Conservation (phyloP, 2,113 vertebrate genomes). For the Bostrychus sinensis region DNA sequence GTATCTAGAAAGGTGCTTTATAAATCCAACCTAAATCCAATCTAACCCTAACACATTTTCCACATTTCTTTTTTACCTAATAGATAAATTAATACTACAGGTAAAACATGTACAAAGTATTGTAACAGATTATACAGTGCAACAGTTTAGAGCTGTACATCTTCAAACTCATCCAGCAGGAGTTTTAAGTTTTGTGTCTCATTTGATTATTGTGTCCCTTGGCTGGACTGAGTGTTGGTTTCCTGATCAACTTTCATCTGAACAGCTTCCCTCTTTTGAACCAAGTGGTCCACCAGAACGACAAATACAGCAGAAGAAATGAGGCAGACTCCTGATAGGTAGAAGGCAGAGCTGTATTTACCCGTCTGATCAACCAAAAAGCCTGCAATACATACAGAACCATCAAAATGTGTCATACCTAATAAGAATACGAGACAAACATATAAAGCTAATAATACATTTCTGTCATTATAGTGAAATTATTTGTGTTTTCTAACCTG, state of each 20-base stretch:
- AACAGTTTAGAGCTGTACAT: too few relatives aligned
- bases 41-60: too few relatives aligned
- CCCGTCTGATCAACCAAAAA: slow-evolving; percentile 66
- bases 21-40: too few relatives aligned
- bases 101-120: too few relatives aligned
- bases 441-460: background rate
- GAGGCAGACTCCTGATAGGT: slow-evolving; percentile 67
- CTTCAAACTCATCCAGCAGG: too few relatives aligned
- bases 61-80: too few relatives aligned
- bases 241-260: background rate
- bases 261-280: slow-evolving; percentile 53
- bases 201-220: background rate
- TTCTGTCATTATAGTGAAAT: background rate
- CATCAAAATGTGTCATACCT: background rate
- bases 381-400: slow-evolving; percentile 53
- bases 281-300: slow-evolving; percentile 54
- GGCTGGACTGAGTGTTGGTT: background rate
- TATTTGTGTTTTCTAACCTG: slow-evolving; percentile 53
- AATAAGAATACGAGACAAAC: slow-evolving; percentile 7
- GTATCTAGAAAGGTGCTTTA: too few relatives aligned
- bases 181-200: background rate
- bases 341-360: slow-evolving; percentile 63
- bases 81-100: too few relatives aligned
- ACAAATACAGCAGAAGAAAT: slow-evolving; percentile 57
- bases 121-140: too few relatives aligned